Base-by-base conservation (phyloP, 2,888 invertebrate species). In the Dugesia japonica region DNA sequence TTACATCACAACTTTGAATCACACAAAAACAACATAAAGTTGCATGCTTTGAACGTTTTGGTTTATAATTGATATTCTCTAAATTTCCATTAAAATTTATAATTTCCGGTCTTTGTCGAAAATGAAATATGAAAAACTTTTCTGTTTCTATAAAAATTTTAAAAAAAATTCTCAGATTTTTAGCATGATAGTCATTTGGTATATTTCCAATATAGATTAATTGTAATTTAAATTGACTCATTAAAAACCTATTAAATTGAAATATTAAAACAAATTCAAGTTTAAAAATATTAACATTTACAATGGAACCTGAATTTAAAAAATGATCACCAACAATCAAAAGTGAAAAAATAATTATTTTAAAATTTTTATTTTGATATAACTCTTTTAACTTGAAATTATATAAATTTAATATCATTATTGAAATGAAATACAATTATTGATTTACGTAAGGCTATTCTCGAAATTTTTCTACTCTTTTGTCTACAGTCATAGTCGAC, bases 381-480 rank as follows among this genome's bases (percentile, higher is more conserved):
- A n/a, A n/a, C n/a, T n/a, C n/a, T n/a, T n/a, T n/a, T n/a, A n/a
- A n/a, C n/a, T n/a, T n/a, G n/a, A n/a, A n/a, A n/a, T n/a, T n/a
- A n/a, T n/a, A n/a, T n/a, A n/a, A n/a, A n/a, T n/a, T n/a, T n/a
- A n/a, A n/a, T n/a, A n/a, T n/a, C n/a, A n/a, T n/a, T n/a, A n/a
- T n/a, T n/a, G n/a, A n/a, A n/a, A n/a, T n/a, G n/a, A n/a, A n/a
- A n/a, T n/a, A n/a, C 4, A 56, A 20, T 56, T 56, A 56, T 56
- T 56, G 56, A 56, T 56, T 56, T n/a, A n/a, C 17, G 1, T 13
- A 56, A 20, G 56, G 56, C 56, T 56, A 56, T 56, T 56, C 56
- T 56, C 56, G 56, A 56, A 56, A n/a, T 56, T 56, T 56, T 56
- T n/a, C 56, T 56, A 56, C 56, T 56, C 56, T 56, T 56, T 56